Conservation (phyloP, 53 echinoderm and acorn worm species). For the Actinopyga echinites region DNA sequence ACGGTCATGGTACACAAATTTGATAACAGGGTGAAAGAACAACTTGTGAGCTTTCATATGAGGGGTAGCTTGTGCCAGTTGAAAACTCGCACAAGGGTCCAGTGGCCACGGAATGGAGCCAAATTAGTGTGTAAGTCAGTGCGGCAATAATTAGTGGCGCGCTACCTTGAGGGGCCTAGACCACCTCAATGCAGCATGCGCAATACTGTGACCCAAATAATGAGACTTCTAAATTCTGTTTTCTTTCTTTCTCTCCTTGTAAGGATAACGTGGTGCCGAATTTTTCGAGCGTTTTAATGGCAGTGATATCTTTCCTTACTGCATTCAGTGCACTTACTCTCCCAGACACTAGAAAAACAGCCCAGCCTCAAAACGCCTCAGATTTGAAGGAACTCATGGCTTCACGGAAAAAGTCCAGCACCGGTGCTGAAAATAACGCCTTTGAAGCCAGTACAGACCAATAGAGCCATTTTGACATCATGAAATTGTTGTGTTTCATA, state of each 20-base stretch:
- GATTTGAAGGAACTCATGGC: slow-evolving; percentile 7
- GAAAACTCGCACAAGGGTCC: too few relatives aligned
- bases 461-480: not conserved
- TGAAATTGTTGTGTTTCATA: too few relatives aligned
- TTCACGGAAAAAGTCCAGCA: not conserved
- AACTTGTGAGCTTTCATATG: too few relatives aligned
- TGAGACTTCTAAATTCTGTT: not conserved
- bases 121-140: too few relatives aligned
- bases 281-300: not conserved
- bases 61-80: too few relatives aligned
- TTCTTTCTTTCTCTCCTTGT: not conserved
- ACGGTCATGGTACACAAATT: too few relatives aligned
- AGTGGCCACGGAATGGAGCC: too few relatives aligned
- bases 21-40: too few relatives aligned
- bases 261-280: not conserved
- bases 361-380: not conserved
- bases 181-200: too few relatives aligned
- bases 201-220: too few relatives aligned
- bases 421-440: not conserved
- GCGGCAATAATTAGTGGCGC: too few relatives aligned
- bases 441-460: not conserved
- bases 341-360: slow-evolving; percentile 12
- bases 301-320: not conserved
- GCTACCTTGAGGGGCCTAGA: too few relatives aligned
- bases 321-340: not conserved